A percentile compares a stretch with the other conserved stretches of the same genome.
Evolutionary conservation across 2,797 vertebrate genomes (phyloP).

Genomic region (Cuniculus paca): DNA sequence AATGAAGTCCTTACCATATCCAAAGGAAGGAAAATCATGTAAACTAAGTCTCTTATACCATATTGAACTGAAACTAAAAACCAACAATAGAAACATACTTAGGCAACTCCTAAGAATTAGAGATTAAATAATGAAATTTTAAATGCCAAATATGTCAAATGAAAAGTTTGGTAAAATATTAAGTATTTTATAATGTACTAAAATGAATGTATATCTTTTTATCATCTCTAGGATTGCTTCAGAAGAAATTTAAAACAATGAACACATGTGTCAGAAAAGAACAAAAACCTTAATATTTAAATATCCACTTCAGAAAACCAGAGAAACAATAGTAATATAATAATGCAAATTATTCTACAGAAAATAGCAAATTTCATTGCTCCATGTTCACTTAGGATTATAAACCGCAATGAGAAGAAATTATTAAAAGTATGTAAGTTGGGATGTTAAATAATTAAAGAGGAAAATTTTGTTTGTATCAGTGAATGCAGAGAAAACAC

Average conservation of each 20-base stretch:
- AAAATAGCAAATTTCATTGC: neutral
- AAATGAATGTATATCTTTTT: neutral
- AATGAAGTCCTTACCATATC: neutral
- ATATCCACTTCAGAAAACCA: neutral
- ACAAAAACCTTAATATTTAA: neutral
- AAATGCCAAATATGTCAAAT: neutral
- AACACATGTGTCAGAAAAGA: neutral
- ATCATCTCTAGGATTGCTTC: neutral
- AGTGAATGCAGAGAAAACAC: neutral
- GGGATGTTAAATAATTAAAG: neutral
- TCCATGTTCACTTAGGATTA: neutral
- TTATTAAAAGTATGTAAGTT: neutral
- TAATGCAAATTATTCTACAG: neutral
- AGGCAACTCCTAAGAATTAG: neutral
- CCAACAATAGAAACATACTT: neutral
- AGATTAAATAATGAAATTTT: neutral
- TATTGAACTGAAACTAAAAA: neutral
- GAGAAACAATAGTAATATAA: neutral
- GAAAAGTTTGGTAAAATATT: neutral
- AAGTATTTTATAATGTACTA: neutral
- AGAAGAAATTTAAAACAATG: neutral
- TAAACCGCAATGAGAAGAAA: neutral
- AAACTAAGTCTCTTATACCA: neutral
- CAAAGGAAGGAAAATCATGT: neutral
- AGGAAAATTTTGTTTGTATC: neutral